Evolutionary conservation across 2,888 invertebrate genomes (phyloP), one percentile per base, ranked within the genome.

Genomic region (Timema podura): DNA sequence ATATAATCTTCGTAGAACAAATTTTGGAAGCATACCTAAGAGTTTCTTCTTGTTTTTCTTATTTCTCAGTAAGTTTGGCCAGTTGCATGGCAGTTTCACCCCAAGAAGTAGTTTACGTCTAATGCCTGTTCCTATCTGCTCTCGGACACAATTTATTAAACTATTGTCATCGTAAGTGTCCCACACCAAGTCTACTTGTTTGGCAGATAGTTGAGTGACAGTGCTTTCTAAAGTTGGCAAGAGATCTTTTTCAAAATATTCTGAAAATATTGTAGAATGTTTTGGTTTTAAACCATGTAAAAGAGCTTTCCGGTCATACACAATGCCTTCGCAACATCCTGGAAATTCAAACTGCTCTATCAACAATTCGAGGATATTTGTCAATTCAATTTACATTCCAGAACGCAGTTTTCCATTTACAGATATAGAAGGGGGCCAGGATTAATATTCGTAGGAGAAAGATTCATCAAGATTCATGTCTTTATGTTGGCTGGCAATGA

Each of bases 271-370:
- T 11, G 3, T 57, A 11, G 54, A 57, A 11, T 57, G 13, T 57
- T 57, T 57, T 1, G 3, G 15, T 11, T 11, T 0, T 57, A n/a
- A 57, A 0, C 57, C 13, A 10, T 13, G 15, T 57, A 57, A 13
- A n/a, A 57, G 15, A 57, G 13, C n/a, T 57, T 13, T 1, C 57
- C n/a, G 1, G 15, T 57, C 30, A 30, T 51, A 51, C 51, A 8
- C 49, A 54, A 57, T 15, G 13, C n/a, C 57, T 57, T 57, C 57
- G 57, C 57, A 57, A 57, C 57, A 57, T 57, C 57, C n/a, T 30
- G 13, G 13, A 54, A 57, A n/a, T 57, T 6, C 57, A 57, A 57
- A 57, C 15, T 13, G 6, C 57, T n/a, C 57, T 57, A 13, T n/a
- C 57, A 57, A 57, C 57, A n/a, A 0, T 8, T 57, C 2, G n/a